A percentile compares a stretch with the other conserved stretches of the same genome.
Conservation (phyloP, 2,888 invertebrate genomes). For the Pseudococcus jackbeardsleyi region DNA sequence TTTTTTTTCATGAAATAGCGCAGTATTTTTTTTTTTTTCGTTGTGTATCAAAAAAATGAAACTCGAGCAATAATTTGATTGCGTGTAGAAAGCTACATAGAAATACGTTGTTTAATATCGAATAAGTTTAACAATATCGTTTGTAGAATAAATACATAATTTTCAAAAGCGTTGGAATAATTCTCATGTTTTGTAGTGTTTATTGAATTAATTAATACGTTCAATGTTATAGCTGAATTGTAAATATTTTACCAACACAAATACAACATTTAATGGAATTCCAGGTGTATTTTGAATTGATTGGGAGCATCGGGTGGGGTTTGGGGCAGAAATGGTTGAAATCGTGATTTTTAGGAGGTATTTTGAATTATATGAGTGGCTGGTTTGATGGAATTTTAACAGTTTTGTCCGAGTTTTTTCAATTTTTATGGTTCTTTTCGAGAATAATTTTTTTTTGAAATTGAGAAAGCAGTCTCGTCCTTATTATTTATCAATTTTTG, state of each 20-base stretch:
- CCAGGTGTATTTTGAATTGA: not conserved
- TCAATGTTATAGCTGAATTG: not conserved
- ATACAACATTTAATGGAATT: constrained; percentile 32
- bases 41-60: not conserved
- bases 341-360: too few relatives aligned
- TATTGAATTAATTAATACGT: not conserved
- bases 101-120: constrained; percentile 12
- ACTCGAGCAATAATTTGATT: not conserved
- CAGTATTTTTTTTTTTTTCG: not conserved
- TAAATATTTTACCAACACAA: constrained; percentile 50
- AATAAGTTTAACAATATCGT: constrained; percentile 22
- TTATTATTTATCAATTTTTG: too few relatives aligned
- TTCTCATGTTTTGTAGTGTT: constrained; percentile 33
- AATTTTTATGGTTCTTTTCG: too few relatives aligned
- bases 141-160: constrained; percentile 11
- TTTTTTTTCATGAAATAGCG: not conserved
- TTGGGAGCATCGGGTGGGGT: too few relatives aligned
- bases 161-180: constrained; percentile 8
- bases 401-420: too few relatives aligned
- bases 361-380: too few relatives aligned
- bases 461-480: too few relatives aligned
- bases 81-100: constrained; percentile 25
- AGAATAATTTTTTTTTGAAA: too few relatives aligned
- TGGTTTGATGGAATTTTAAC: too few relatives aligned
- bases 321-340: too few relatives aligned